Base-by-base conservation (phyloP, 2,113 vertebrate genomes). In the Prietella phreatophila region DNA sequence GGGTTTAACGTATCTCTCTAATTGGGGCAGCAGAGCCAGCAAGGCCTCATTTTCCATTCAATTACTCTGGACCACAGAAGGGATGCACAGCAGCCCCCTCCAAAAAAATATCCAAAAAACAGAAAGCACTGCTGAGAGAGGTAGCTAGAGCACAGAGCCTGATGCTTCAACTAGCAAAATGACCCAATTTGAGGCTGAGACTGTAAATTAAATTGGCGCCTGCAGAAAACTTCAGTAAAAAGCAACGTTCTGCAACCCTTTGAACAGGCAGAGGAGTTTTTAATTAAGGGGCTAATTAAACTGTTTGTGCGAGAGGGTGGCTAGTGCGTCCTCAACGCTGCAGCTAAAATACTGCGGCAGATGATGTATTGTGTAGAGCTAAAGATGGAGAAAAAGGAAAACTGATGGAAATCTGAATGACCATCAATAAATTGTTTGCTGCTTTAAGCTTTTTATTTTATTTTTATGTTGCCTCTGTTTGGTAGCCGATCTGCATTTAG, bases 161-260 rank as follows among this genome's bases (percentile, higher is more conserved):
- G 83, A 79, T 25, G 83, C 55, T 89, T 87, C 91, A 88, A 93
- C 88, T 85, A 92, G 91, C 91, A 91, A 93, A 94, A 94, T 93
- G 91, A 91, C 92, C 92, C 93, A 93, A 93, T 95, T 95, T 95
- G 94, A 94, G 94, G 94, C 94, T 95, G 90, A 92, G 94, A 93
- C 93, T 93, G 89, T 94, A 94, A 96, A 95, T 95, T 92, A 94
- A 93, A 94, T 94, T 92, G 94, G 93, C 93, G 94, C 93, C 94
- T 95, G 93, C 90, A 87, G 88, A 92, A 91, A 93, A 93, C 90
- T 94, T 93, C 94, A 92, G 92, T 95, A 93, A 95, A 95, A 93
- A 80, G 75, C 88, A 76, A 83, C 91, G 89, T 83, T 86, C 91
- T 89, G 86, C 85, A 75, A 91, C 83, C 88, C 90, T 93, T 94